A percentile compares a stretch with the other conserved stretches of the same genome.
Conservation (phyloP, 2,113 vertebrate genomes). For the Erythrocercus mccallii region DNA sequence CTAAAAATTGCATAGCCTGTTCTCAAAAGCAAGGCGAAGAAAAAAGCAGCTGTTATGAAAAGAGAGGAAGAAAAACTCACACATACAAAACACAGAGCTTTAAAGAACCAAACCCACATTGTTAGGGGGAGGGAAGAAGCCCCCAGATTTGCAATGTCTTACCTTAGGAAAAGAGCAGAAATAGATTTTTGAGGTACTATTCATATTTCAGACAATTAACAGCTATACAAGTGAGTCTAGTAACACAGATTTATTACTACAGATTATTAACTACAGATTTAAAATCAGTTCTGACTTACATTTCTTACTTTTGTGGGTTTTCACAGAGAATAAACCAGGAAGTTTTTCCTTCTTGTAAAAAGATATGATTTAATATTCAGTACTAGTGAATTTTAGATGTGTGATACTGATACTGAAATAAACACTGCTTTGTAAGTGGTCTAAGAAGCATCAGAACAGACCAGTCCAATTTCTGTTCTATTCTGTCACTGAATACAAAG, state of each 20-base stretch:
- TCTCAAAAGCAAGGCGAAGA: conserved; percentile 33
- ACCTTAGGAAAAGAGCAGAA: background rate
- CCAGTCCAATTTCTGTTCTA: background rate
- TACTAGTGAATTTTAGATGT: background rate
- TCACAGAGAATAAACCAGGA: background rate
- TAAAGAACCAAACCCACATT: background rate
- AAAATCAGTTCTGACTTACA: background rate
- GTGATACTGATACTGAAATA: background rate
- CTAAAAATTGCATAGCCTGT: conserved; percentile 60
- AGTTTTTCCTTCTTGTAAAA: background rate
- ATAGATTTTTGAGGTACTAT: background rate
- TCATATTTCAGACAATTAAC: background rate
- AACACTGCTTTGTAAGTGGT: background rate
- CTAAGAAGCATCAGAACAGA: background rate
- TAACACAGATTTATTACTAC: background rate
- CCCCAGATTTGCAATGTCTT: background rate
- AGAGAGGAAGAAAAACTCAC: conserved; percentile 37
- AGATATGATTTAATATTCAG: background rate
- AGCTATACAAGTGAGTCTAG: background rate
- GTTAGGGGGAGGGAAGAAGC: background rate
- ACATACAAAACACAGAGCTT: background rate
- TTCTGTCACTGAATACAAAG: background rate
- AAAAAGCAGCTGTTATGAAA: conserved; percentile 52
- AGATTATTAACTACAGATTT: background rate
- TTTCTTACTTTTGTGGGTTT: background rate